phyloP scores from a whole-genome alignment of 1,140 invertebrate species.

The Tetramorium simillimum region DNA sequence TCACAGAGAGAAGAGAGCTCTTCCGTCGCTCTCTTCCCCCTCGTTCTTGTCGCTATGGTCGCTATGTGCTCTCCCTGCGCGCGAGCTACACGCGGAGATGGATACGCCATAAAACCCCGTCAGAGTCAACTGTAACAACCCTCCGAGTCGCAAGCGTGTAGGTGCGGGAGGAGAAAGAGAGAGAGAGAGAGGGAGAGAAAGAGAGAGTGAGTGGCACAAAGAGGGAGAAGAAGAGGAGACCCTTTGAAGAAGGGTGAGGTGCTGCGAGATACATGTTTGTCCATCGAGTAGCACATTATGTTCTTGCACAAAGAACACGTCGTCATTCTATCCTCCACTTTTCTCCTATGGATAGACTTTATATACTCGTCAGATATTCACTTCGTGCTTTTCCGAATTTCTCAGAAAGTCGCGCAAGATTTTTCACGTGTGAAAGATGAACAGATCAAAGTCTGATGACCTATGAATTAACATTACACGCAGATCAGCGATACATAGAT shows the following conservation, averaged over 20 bases:
- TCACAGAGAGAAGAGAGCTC: conserved; percentile 68
- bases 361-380: conserved; percentile 7
- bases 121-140: conserved; percentile 75
- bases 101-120: conserved; percentile 76
- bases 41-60: conserved; percentile 39
- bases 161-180: conserved; percentile 21
- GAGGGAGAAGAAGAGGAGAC: neutral
- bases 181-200: neutral
- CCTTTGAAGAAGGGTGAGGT: conserved; percentile 3
- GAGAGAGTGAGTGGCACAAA: neutral
- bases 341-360: neutral
- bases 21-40: conserved; percentile 49
- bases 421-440: neutral
- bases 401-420: neutral
- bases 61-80: conserved; percentile 10
- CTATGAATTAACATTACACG: neutral
- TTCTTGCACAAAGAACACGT: conserved; percentile 23
- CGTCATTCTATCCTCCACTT: neutral
- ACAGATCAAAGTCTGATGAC: conserved; percentile 1
- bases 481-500: neutral
- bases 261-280: conserved; percentile 21
- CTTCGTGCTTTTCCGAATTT: neutral
- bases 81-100: conserved; percentile 63
- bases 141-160: conserved; percentile 65
- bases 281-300: conserved; percentile 24